Conservation (phyloP, 2,888 invertebrate genomes). For the Drosophila robusta region DNA sequence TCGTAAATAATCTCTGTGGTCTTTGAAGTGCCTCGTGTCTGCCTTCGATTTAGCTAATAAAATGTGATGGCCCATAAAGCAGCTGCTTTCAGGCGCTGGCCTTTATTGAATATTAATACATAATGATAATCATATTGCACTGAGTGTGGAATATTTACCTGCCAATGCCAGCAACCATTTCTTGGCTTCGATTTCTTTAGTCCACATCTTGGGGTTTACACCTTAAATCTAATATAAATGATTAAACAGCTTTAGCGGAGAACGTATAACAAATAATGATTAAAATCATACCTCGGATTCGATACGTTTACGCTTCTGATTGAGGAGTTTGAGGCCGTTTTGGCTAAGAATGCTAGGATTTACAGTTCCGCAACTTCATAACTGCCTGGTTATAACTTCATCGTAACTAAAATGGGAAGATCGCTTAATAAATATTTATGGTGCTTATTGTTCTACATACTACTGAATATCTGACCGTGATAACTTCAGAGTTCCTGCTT, state of each 20-base stretch:
- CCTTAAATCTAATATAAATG: background rate
- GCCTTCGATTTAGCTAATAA: constrained; percentile 36
- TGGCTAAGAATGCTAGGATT: constrained; percentile 31
- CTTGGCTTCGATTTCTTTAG: constrained; percentile 50
- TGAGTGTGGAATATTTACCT: constrained; percentile 68
- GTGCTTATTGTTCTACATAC: too few species aligned
- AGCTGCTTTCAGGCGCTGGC: constrained; percentile 25
- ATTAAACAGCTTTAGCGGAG: background rate
- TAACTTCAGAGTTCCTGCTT: too few species aligned
- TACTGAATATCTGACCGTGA: too few species aligned
- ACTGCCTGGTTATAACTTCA: constrained; percentile 23
- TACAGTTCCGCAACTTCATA: constrained; percentile 39
- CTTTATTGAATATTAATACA: constrained; percentile 11
- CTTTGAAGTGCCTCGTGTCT: constrained; percentile 22
- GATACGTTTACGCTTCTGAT: constrained; percentile 25
- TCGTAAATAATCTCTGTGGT: constrained; percentile 24
- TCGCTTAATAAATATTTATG: background rate
- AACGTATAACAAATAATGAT: too few species aligned
- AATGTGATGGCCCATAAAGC: constrained; percentile 38
- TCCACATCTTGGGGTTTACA: constrained; percentile 51
- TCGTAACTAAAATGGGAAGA: constrained; percentile 23
- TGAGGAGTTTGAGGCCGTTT: constrained; percentile 8
- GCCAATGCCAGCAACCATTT: constrained; percentile 80
- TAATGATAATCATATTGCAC: constrained; percentile 1
- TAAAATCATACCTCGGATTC: constrained; percentile 13